phyloP scores from a whole-genome alignment of 92 coral and sea anemone genomes.

The Siderastrea siderea region DNA sequence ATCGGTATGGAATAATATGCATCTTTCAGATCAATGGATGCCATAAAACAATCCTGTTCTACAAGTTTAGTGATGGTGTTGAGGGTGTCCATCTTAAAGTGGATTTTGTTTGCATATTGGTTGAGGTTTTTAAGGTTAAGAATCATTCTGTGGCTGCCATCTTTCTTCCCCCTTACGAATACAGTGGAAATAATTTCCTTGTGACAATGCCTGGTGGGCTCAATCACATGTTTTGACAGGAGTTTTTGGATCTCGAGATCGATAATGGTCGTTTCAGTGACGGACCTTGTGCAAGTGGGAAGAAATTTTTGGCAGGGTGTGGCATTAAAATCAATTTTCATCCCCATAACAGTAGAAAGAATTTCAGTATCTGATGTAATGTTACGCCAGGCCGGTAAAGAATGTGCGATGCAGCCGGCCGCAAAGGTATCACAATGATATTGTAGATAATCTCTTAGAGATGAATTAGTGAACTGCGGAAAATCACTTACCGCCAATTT shows the following conservation, averaged over 20 bases:
- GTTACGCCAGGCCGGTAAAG: conserved; percentile 23
- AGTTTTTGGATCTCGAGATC: conserved; percentile 14
- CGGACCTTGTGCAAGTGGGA: background rate
- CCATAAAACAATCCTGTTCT: conserved; percentile 13
- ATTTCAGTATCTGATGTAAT: conserved; percentile 19
- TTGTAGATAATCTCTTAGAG: background rate
- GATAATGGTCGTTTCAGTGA: background rate
- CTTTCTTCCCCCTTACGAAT: conserved; percentile 6
- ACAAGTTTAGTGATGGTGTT: conserved; percentile 17
- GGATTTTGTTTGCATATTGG: background rate
- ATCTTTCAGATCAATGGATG: background rate
- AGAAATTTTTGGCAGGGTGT: conserved; percentile 20
- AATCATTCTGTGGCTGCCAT: background rate
- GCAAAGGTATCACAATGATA: conserved; percentile 29
- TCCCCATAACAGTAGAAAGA: background rate
- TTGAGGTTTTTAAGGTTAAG: background rate
- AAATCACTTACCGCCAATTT: conserved; percentile 15
- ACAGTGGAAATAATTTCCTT: conserved; percentile 31
- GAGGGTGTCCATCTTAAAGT: background rate
- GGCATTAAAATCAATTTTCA: background rate
- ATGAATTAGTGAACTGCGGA: background rate
- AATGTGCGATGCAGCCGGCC: conserved; percentile 29
- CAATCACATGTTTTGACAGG: background rate
- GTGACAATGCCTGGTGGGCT: background rate
- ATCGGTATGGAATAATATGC: background rate